A percentile compares a stretch with the other conserved stretches of the same genome.
Conservation (phyloP, 2,888 invertebrate genomes). For the Pristionchus entomophagus region DNA sequence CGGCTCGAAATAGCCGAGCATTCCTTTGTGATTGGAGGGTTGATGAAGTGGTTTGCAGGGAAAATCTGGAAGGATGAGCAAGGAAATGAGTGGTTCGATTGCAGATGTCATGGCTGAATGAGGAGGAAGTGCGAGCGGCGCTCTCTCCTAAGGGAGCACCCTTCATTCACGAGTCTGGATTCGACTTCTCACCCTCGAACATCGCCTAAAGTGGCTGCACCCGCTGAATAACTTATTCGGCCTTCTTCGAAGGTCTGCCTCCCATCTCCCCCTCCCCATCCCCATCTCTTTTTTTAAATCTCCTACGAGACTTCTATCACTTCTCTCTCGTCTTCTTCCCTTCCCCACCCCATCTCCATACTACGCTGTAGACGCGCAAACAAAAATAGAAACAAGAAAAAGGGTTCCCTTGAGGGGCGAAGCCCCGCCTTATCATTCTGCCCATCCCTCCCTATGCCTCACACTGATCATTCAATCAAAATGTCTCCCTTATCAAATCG, state of each 20-base stretch:
- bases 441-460: neutral
- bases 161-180: neutral
- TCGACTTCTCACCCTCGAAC: constrained; percentile 23
- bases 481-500: constrained; percentile 1
- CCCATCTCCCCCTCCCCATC: neutral
- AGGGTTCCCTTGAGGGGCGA: constrained; percentile 3
- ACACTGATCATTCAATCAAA: constrained; percentile 35
- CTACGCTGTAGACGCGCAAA: constrained; percentile 26
- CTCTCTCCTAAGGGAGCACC: neutral
- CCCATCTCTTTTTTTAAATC: constrained; percentile 13
- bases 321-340: neutral
- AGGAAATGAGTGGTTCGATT: neutral
- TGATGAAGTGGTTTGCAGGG: constrained; percentile 34
- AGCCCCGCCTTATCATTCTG: neutral
- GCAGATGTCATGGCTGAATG: constrained; percentile 38
- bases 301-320: neutral
- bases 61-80: neutral
- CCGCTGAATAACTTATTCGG: constrained; percentile 7
- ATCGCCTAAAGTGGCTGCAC: neutral
- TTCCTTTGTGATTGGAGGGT: constrained; percentile 25
- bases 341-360: neutral
- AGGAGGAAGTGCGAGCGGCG: neutral
- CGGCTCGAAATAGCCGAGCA: neutral
- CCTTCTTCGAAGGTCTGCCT: neutral
- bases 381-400: constrained; percentile 26